Conservation (phyloP, 2,113 vertebrate species). For the Tupaia chinensis region DNA sequence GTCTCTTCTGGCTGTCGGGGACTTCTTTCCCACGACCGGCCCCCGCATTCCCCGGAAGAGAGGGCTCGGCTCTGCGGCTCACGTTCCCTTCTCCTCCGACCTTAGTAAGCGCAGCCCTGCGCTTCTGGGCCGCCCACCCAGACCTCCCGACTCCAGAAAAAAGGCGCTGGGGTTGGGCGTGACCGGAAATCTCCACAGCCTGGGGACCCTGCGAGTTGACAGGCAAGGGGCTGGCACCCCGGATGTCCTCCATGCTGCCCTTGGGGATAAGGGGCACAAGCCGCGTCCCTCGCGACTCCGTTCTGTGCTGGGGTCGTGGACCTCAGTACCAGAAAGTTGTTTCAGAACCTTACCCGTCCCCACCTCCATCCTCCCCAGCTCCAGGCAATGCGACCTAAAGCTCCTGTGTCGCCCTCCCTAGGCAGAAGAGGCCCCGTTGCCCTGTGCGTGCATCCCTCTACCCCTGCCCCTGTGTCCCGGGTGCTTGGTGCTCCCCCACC, state of each 20-base stretch:
- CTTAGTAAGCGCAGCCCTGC: neutral
- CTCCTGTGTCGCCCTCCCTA: neutral
- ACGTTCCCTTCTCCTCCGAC: neutral
- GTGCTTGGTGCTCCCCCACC: neutral
- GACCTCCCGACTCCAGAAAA: neutral
- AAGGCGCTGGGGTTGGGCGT: too few species aligned
- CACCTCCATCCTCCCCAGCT: neutral
- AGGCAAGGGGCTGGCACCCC: neutral
- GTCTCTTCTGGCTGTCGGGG: neutral
- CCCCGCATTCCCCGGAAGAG: neutral
- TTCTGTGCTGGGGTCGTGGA: neutral
- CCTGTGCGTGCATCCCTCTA: too few species aligned
- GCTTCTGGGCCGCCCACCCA: neutral
- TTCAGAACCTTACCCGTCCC: neutral
- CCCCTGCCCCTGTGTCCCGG: too few species aligned
- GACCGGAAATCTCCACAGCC: neutral
- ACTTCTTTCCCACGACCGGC: neutral
- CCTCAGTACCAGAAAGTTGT: neutral
- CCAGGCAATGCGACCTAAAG: too few species aligned
- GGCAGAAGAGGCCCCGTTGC: too few species aligned
- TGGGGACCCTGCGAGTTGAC: neutral
- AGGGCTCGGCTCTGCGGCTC: rapidly evolving
- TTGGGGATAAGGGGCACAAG: neutral
- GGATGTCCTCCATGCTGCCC: neutral
- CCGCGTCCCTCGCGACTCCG: neutral